phyloP scores from a whole-genome alignment of 1,140 invertebrate genomes.

The Dufourea novaeangliae region DNA sequence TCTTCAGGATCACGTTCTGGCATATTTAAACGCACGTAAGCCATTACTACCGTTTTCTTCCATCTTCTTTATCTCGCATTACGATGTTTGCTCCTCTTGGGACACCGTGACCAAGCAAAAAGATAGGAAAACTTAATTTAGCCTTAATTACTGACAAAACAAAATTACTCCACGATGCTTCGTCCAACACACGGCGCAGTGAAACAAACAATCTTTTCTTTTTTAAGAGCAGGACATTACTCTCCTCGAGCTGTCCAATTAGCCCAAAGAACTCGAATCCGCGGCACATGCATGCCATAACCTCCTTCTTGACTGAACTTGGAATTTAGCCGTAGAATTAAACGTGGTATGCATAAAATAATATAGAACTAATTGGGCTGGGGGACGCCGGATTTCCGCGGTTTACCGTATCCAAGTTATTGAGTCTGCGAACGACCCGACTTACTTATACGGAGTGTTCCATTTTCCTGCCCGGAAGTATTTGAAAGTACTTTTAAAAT shows the following conservation, averaged over 20 bases:
- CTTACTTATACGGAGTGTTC: background rate
- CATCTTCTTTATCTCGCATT: background rate
- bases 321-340: conserved; percentile 52
- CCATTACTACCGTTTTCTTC: background rate
- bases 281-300: background rate
- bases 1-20: background rate
- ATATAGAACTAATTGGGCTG: conserved; percentile 54
- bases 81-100: background rate
- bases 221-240: background rate
- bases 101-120: too few relatives aligned
- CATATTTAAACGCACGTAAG: too few relatives aligned
- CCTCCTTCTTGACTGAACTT: conserved; percentile 34
- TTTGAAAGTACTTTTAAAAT: background rate
- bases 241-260: background rate
- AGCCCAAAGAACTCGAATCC: conserved; percentile 16
- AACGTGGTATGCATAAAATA: conserved; percentile 50
- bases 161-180: background rate
- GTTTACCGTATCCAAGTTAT: conserved; percentile 8
- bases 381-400: conserved; percentile 15
- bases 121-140: background rate
- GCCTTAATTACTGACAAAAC: background rate
- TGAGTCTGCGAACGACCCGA: conserved; percentile 8
- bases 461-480: background rate
- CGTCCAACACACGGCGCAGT: too few relatives aligned
- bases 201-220: conserved; percentile 8